Conservation (phyloP, 2,888 invertebrate species). For the Cryptophagus acutangulus region DNA sequence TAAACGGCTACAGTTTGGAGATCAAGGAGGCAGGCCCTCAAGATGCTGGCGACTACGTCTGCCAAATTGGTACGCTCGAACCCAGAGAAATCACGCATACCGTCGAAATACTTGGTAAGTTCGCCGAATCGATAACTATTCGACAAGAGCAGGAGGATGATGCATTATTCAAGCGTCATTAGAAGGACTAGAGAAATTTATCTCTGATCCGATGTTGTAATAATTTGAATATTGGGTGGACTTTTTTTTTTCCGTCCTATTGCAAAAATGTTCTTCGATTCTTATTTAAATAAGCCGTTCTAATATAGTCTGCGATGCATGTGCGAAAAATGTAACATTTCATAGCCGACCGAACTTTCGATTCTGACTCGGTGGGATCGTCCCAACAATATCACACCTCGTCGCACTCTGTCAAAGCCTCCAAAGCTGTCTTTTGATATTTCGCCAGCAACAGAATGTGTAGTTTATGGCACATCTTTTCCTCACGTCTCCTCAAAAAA, state of each 20-base stretch:
- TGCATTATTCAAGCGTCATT: no score
- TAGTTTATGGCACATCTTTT: constrained; percentile 26
- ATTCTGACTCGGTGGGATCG: constrained; percentile 31
- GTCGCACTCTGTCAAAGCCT: constrained; percentile 43
- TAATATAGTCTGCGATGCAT: constrained; percentile 29
- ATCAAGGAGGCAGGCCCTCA: constrained; percentile 60
- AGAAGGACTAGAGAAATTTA: no score
- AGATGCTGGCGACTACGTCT: constrained; percentile 65
- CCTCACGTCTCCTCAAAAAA: neutral
- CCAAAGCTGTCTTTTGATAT: constrained; percentile 45
- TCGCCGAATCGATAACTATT: no score
- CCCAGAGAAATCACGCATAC: constrained; percentile 63
- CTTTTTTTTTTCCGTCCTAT: no score
- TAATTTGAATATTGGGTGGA: no score
- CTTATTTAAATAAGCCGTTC: constrained; percentile 25
- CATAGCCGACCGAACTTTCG: constrained; percentile 40
- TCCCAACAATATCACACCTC: constrained; percentile 45
- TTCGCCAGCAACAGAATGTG: constrained; percentile 38
- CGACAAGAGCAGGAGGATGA: no score
- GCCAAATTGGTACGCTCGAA: constrained; percentile 62
- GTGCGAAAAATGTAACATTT: constrained; percentile 39
- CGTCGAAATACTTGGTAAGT: constrained; percentile 63
- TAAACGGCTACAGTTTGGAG: constrained; percentile 61
- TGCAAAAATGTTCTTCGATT: no score
- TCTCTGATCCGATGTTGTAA: no score